Evolutionary conservation across 1,140 invertebrate species (phyloP), one percentile per base, ranked within the genome.

Genomic region (Zaprionus gabonicus): DNA sequence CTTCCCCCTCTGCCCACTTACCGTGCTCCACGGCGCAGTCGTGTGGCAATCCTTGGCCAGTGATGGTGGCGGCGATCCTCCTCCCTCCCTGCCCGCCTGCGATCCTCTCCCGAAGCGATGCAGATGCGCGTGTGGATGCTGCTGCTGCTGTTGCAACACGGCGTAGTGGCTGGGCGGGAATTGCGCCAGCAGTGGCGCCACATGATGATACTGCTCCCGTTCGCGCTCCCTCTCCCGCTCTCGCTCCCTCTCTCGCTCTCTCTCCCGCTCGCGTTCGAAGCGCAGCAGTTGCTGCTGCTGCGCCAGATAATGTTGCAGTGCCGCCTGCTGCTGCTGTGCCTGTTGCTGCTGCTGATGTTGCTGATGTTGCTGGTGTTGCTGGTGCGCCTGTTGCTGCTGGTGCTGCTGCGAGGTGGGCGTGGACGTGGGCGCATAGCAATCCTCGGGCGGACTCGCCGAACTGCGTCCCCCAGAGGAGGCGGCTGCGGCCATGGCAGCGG

Each of bases 281-380:
- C 84, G 84, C 71, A 85, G 60, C 71, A 91, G 23, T 27, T 92
- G 90, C 51, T 91, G 90, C 69, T 91, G 90, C 76, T 91, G 90
- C 9, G 83, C 90, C 17, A 91, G 58, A 28, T 91, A 91, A 58
- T 91, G 87, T 28, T 91, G 87, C 68, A 91, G 56, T 12, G 86
- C 86, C 10, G 77, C 81, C 36, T 87, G 87, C 60, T 91, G 88
- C 38, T 82, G 80, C 20, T 78, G 78, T 3, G 74, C 75, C 10
- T 81, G 82, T 1, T 75, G 82, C 4, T 76, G 79, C 6, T 81
- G 79, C 10, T 81, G 81, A 0, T 82, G 82, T 0, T 82, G 83
- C 0, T 84, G 80, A 0, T 76, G 74, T 1, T 75, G 82, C 0
- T 71, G 67, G 1, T 64, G 70, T 10, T 75, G 74, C 2, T 74